Base-by-base conservation (phyloP, 2,888 invertebrate genomes). In the Xestia ashworthii region DNA sequence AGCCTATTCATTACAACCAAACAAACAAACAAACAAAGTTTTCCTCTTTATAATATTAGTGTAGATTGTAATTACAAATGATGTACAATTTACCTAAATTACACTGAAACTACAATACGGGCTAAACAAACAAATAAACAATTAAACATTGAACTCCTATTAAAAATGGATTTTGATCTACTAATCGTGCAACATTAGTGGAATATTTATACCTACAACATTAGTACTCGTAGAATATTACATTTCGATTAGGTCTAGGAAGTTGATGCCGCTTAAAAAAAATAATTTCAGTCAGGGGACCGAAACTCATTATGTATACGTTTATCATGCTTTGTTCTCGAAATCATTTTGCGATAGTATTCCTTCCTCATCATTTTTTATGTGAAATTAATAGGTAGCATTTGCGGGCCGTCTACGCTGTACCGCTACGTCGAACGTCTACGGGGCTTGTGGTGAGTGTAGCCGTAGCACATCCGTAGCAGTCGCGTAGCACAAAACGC, bases 81-180 rank as follows among this genome's bases (percentile, higher is more conserved):
- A 32, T 48, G 25, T n/a, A 14, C 32, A 41, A 53, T 62, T 22
- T 53, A 62, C 25, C 64, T 1, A 64, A 65, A 64, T 78, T 41
- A 71, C 32, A 4, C 12, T 66, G 41, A 64, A 44, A 50, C 22
- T 58, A 46, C n/a, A 53, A 75, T 60, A 41, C 38, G 25, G 14
- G n/a, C 80, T 16, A 53, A 4, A 65, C 50, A 22, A n/a, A n/a
- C n/a, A n/a, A n/a, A n/a, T 44, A 58, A 50, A 67, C 8, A 78
- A 71, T 19, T 12, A 38, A 32, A 46, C 55, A 77, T 46, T 5
- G 46, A 12, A 41, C 48, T 25, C 16, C 25, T 25, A 80, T 58
- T 80, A 80, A 69, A 69, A 80, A 65, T 60, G 25, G 60, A 65
- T 66, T 81, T 70, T 8, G 55, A 44, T 55, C 22, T 55, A 38